These are phyloP conservation scores for Tanytarsus gracilentus DNA, from an alignment of 2,888 invertebrate genomes.

Conservation along the genomic window DNA sequence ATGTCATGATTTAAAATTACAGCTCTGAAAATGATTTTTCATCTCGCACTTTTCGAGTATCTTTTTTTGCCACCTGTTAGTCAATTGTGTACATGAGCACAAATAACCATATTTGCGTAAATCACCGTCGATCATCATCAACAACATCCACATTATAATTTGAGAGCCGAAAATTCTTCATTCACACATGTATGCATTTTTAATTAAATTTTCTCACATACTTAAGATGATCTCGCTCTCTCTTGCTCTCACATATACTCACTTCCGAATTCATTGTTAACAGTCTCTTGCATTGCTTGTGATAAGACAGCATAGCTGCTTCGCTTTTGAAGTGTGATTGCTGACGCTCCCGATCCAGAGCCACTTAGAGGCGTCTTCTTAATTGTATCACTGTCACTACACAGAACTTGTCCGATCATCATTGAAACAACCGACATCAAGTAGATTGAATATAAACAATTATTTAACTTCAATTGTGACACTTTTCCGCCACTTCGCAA, in stretches of 20 bases:
- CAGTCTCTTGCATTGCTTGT: conserved; percentile 51
- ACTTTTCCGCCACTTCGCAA: conserved; percentile 6
- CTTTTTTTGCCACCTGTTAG: too few species aligned
- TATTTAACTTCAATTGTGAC: conserved; percentile 31
- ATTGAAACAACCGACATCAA: neutral
- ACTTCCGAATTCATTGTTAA: conserved; percentile 49
- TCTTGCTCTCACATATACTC: conserved; percentile 37
- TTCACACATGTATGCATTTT: too few species aligned
- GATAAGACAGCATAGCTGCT: conserved; percentile 47
- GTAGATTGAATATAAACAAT: conserved; percentile 34
- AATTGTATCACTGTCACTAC: neutral
- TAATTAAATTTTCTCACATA: too few species aligned
- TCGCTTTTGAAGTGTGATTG: conserved; percentile 32
- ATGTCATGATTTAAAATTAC: too few species aligned
- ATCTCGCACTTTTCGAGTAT: too few species aligned
- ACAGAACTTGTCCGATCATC: conserved; percentile 1
- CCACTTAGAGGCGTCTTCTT: conserved; percentile 30
- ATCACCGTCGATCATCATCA: too few species aligned
- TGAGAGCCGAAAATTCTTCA: too few species aligned
- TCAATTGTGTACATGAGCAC: too few species aligned
- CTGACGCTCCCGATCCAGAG: conserved; percentile 2
- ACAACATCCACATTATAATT: too few species aligned
- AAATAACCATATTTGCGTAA: too few species aligned
- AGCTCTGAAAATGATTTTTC: too few species aligned
- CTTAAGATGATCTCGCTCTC: too few species aligned